Evolutionary conservation across 2,113 vertebrate genomes (phyloP), one percentile per base, ranked within the genome.

Genomic region (Trichechus manatus): DNA sequence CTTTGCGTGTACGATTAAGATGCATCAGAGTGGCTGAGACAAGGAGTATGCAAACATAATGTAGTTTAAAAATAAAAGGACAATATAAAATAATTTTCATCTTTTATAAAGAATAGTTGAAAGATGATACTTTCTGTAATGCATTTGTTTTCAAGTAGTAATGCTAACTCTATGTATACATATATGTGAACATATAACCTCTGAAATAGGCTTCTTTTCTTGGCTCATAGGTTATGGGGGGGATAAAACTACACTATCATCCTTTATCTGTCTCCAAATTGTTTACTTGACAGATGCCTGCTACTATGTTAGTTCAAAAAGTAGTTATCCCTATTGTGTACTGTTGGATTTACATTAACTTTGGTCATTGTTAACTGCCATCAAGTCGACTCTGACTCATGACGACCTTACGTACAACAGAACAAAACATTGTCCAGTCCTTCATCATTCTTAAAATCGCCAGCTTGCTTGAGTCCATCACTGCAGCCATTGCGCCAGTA

Each of bases 101-200:
- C 19, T 89, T 74, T 82, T 39, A 88, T 14, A 91, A 70, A 3
- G 53, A 59, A 87, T 79, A 68, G 19, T 80, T 70, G 23, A 89
- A 80, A 81, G 14, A 50, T 9, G 7, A 42, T 86, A n/a, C 4
- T 87, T 93, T 85, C 14, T 68, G 27, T 7, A 70, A 56, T 75
- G 2, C 4, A 29, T 5, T 68, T 63, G 1, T 63, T 77, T 85
- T 84, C 23, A 42, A 56, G 7, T 79, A 6, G 22, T 25, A 36
- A 27, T 25, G 15, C 25, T 59, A 63, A 8, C 9, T 90, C 33
- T 31, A 19, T 59, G 33, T 14, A n/a, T 7, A 22, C 2, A 3
- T 85, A 6, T 23, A 7, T 36, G 31, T 68, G 31, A 3, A 10
- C 20, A 39, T 29, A 10, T 63, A 19, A 56, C 6, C 50, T 90